Base-by-base conservation (phyloP, 2,888 invertebrate species). In the Macrophya alboannulata region DNA sequence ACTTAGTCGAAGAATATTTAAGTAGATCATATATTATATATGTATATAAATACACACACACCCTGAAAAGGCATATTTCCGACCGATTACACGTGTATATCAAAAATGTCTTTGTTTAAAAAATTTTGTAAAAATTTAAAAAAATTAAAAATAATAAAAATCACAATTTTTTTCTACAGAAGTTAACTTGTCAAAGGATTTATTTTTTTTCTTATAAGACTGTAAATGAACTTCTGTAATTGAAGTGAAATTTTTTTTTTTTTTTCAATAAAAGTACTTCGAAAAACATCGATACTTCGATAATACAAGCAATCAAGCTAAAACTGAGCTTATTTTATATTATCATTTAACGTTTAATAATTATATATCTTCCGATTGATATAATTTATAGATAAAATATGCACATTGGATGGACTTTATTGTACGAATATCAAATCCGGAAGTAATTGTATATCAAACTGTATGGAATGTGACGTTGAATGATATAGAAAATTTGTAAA, bases 401-500 rank as follows among this genome's bases (percentile, higher is more conserved):
- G 31, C 31, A 31, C 31, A 31, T 31, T 31, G 1, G 9, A 10
- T n/a, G n/a, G 8, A 55, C n/a, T 6, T 8, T n/a, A 55, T 55
- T 55, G n/a, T n/a, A 55, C 55, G 8, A n/a, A 62, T 1, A 62
- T 62, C 21, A 62, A 25, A 12, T 62, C 62, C 25, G 62, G 4
- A 25, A 62, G 4, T 3, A 3, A 25, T 62, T 62, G 1, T 25
- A 25, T 25, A 62, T 4, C 6, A 62, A 10, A 12, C 10, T 21
- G 10, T 62, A 21, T 62, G 62, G 62, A 62, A 62, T 25, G 62
- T 21, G 62, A 25, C 62, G 62, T 62, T 62, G 21, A 62, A 62
- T 25, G 62, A 55, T 62, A 62, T 62, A 25, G 31, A 31, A 31
- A 62, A 55, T 55, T 62, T 62, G 62, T 62, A 62, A 62, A 62